These are phyloP conservation scores for Brachionus rubens DNA, from an alignment of 1,140 invertebrate genomes.

Conservation along the genomic window DNA sequence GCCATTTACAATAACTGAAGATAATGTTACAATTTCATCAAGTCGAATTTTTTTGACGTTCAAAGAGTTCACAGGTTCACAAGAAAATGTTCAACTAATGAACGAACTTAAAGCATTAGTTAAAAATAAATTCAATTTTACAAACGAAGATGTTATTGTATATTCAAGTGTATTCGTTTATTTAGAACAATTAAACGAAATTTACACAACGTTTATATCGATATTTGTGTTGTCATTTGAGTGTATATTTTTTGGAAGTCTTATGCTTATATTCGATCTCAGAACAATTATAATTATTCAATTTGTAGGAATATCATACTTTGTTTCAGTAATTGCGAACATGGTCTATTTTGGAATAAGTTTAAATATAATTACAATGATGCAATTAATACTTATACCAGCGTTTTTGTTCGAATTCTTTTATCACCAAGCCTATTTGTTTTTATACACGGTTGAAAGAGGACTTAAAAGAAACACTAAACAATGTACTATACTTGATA, in stretches of 20 bases:
- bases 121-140: conserved; percentile 19
- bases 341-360: conserved; percentile 14
- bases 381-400: conserved; percentile 31
- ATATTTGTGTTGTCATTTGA: conserved; percentile 36
- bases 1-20: not conserved
- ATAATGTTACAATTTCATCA: not conserved
- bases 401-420: conserved; percentile 41
- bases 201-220: not conserved
- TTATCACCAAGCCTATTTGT: conserved; percentile 40
- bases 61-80: conserved; percentile 10
- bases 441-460: conserved; percentile 14
- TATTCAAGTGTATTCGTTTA: conserved; percentile 20
- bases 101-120: not conserved
- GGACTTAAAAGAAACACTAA: not conserved
- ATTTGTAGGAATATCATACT: not conserved
- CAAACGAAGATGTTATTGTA: not conserved
- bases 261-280: conserved; percentile 36
- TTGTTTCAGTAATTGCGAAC: conserved; percentile 38
- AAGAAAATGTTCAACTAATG: conserved; percentile 16
- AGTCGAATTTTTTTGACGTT: conserved; percentile 16
- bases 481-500: not conserved
- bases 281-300: not conserved
- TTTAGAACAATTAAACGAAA: conserved; percentile 44
- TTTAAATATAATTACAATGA: conserved; percentile 23
- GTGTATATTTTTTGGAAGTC: conserved; percentile 22